Base-by-base conservation (phyloP, 2,113 vertebrate species). In the Notothenia coriiceps region DNA sequence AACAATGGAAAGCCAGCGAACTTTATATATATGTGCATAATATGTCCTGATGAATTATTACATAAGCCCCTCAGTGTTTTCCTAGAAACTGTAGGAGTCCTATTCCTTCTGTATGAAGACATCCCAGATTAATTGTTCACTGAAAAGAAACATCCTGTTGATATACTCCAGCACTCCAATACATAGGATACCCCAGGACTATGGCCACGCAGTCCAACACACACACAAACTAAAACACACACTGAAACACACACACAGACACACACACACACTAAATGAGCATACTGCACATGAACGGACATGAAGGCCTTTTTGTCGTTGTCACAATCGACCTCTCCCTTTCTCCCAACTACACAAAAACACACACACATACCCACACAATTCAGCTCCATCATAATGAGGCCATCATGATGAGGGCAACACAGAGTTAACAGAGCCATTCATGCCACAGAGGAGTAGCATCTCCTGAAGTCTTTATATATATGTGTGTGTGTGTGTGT, bases 21-120 rank as follows among this genome's bases (percentile, higher is more conserved):
- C 71, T 78, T 66, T 73, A 78, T 83, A 74, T 84, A 73, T 83
- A 75, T 56, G 65, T 70, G 75, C 74, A 80, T 85, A 80, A 88
- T 83, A 69, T 82, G 80, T 59, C 69, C n/a, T 86, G 85, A 90
- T 89, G 80, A 86, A 88, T 84, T 69, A 86, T 92, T 90, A 77
- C 86, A 55, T 72, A 82, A 86, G 72, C 76, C 80, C 74, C 20
- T 70, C 62, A 43, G 81, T 64, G 77, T 59, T 74, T 85, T 60
- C 55, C 47, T 65, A 22, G 72, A 86, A 72, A 77, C 82, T 18
- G 47, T 49, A 51, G 54, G 67, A 79, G 64, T 74, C 50, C 5
- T 69, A 50, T 43, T 69, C 25, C 66, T 77, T 50, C 2, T 17
- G 55, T n/a, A 80, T 88, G 76, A 88, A 86, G 82, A 90, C 84